These are phyloP conservation scores for Tuta absoluta DNA, from an alignment of 2,888 invertebrate species.

Conservation along the genomic window DNA sequence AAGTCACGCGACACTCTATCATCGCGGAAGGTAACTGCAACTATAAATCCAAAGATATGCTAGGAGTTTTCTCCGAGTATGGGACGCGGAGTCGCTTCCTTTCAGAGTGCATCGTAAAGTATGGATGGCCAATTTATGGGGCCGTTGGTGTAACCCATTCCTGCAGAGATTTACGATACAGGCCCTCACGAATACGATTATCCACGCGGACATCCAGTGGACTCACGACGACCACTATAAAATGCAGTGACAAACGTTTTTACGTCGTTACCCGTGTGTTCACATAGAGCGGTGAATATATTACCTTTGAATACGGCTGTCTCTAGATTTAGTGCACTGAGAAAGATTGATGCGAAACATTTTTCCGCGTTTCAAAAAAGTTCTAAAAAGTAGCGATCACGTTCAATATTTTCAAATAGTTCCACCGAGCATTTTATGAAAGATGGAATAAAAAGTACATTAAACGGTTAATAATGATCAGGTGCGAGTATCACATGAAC, in stretches of 20 bases:
- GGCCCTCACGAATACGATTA: conserved; percentile 67
- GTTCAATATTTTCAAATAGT: background rate
- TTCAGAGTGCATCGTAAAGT: conserved; percentile 72
- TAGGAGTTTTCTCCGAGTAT: conserved; percentile 43
- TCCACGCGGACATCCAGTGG: conserved; percentile 60
- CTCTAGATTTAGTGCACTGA: conserved; percentile 17
- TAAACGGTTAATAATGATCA: background rate
- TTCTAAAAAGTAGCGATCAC: background rate
- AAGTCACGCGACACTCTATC: conserved; percentile 18
- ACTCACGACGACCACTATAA: conserved; percentile 49
- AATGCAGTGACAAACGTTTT: conserved; percentile 32
- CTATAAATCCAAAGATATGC: conserved; percentile 44
- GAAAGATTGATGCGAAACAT: conserved; percentile 11
- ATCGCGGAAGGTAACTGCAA: conserved; percentile 20
- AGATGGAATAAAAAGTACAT: background rate
- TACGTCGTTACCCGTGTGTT: conserved; percentile 25
- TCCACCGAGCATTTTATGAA: background rate
- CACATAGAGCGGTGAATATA: conserved; percentile 21
- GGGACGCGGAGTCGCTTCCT: conserved; percentile 56
- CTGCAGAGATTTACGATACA: conserved; percentile 70
- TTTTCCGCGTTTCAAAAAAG: background rate
- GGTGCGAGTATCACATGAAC: too few species aligned
- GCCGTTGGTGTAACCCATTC: conserved; percentile 70
- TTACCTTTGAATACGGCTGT: conserved; percentile 9
- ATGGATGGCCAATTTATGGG: conserved; percentile 76